phyloP scores from a whole-genome alignment of 2,113 vertebrate genomes.

The Cryptoleucopteryx plumbea region DNA sequence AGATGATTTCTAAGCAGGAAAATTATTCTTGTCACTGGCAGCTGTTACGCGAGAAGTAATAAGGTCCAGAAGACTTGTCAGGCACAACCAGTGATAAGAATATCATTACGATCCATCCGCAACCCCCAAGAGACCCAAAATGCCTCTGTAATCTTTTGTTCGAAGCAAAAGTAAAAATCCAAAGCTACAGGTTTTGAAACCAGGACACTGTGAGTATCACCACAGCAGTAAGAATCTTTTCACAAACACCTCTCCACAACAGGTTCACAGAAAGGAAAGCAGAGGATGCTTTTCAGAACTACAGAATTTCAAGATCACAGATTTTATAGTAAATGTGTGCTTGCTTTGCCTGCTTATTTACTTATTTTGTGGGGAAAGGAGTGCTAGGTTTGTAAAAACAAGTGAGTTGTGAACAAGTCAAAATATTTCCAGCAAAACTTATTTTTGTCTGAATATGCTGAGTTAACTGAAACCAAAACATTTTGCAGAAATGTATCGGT shows the following conservation, averaged over 20 bases:
- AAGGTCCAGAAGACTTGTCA: background rate
- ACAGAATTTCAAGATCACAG: background rate
- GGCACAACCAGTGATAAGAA: background rate
- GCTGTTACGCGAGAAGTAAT: background rate
- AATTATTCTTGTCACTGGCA: slow-evolving; percentile 48
- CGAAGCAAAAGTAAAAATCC: background rate
- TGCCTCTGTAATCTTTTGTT: background rate
- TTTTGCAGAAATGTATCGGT: background rate
- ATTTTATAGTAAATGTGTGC: background rate
- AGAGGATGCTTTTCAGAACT: background rate
- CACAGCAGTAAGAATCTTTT: background rate
- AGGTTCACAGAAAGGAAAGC: background rate
- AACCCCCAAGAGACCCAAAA: background rate
- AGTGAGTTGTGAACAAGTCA: background rate
- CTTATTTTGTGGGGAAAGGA: background rate
- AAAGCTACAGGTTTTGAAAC: background rate
- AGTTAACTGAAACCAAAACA: slow-evolving; percentile 6
- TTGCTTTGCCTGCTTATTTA: background rate
- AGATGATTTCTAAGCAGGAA: slow-evolving; percentile 33
- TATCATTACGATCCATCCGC: background rate
- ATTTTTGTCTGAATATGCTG: background rate
- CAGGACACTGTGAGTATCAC: background rate
- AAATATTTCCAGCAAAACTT: slow-evolving; percentile 34
- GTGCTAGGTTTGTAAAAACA: background rate
- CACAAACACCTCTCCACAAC: background rate